Base-by-base conservation (phyloP, 2,113 vertebrate genomes). In the Pitta sordida region DNA sequence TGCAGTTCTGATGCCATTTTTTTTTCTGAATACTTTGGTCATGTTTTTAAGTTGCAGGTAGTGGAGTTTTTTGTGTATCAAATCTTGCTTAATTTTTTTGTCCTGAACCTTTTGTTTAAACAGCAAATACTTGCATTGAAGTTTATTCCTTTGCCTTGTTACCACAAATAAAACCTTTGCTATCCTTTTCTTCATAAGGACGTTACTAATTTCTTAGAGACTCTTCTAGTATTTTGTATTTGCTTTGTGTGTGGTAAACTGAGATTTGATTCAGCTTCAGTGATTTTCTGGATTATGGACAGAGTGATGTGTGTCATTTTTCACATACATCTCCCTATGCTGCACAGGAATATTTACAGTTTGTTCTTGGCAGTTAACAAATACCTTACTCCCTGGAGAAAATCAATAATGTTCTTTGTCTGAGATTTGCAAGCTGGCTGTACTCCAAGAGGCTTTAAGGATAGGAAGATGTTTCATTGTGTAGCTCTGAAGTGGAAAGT, bases 401-500 rank as follows among this genome's bases (percentile, higher is more conserved):
- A 96, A 69, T 49, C 19, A 0, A 56, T 95, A 53, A 70, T 86
- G 43, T 75, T 95, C 77, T 92, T 93, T 94, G 70, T 96, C 80
- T 6, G 8, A 69, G 90, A 95, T 91, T 83, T 95, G 65, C 43
- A 26, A 90, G 79, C 74, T 89, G 79, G 43, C 69, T n/a, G 3
- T 89, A 70, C 14, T 70, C 53, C 94, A 83, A 74, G 55, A 93
- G 60, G 70, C 69, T 70, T n/a, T 60, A 92, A 93, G 76, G 71
- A 27, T 80, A 63, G 86, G 65, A 84, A 91, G 62, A 96, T 96
- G 91, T 95, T 95, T 97, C 41, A 48, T 95, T 91, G 82, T 96
- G 37, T 95, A 65, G 62, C 84, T 96, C 56, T 94, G 81, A 97
- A 97, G 94, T 94, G 91, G 94, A 91, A 96, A 94, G 84, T 96